Evolutionary conservation across 2,888 invertebrate species (phyloP).

Genomic region (Leucoma salicis): DNA sequence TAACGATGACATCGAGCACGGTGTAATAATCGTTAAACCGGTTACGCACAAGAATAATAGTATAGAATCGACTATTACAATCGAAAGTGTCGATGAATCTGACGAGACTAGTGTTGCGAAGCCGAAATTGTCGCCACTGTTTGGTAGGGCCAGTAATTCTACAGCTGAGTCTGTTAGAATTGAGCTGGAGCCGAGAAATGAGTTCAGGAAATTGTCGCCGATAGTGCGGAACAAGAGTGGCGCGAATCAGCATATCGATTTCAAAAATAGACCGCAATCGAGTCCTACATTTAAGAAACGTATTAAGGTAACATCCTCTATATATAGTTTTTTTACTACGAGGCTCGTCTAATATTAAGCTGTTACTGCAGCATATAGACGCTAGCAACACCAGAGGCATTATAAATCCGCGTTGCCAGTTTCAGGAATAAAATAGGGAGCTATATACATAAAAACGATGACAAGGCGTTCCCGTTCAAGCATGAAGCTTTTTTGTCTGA

Average conservation of each 20-base stretch:
- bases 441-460: too few species aligned
- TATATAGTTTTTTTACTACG: too few species aligned
- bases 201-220: conserved; percentile 71
- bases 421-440: too few species aligned
- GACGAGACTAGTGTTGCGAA: conserved; percentile 51
- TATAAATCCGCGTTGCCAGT: too few species aligned
- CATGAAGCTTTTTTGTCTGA: too few species aligned
- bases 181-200: conserved; percentile 67
- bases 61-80: conserved; percentile 66
- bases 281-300: conserved; percentile 61
- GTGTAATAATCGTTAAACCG: conserved; percentile 69
- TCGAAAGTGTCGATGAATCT: conserved; percentile 63
- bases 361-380: too few species aligned
- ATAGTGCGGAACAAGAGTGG: conserved; percentile 56
- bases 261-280: conserved; percentile 67
- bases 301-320: conserved; percentile 55
- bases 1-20: conserved; percentile 41
- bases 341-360: too few species aligned
- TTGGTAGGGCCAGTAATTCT: conserved; percentile 58
- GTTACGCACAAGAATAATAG: conserved; percentile 49
- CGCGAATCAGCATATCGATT: conserved; percentile 61
- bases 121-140: conserved; percentile 70
- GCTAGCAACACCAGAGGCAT: too few species aligned
- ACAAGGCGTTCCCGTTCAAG: too few species aligned
- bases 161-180: conserved; percentile 55